Base-by-base conservation (phyloP, 1,140 invertebrate species). In the Magallana ariakensis region DNA sequence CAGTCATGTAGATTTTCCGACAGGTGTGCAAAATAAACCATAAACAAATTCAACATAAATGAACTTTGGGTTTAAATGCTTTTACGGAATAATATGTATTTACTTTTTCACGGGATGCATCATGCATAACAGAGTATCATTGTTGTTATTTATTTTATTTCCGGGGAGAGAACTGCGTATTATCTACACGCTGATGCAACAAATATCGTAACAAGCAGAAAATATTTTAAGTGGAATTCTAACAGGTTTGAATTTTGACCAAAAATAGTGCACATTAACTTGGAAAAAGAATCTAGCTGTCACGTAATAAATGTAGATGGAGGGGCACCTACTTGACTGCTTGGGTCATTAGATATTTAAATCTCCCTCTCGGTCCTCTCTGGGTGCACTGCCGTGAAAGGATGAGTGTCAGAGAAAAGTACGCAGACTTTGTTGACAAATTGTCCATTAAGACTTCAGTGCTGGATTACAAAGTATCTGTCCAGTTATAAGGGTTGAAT, bases 331-430 rank as follows among this genome's bases (percentile, higher is more conserved):
- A 75, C 1, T 33, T 13, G 66, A 26, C 33, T 3, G 22, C 3
- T 11, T 13, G 33, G 22, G 9, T 75, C 66, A 75, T 75, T 75
- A 33, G 15, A 75, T 75, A 75, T 75, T 75, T 26, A 75, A 75
- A 75, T 75, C 33, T 75, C 22, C 11, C 22, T n/a, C 66, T 26
- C 22, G 22, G 19, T 15, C 5, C 58, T 62, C 33, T 15, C 9
- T 75, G 66, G 66, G 66, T 75, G 66, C 33, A 19, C 9, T 8
- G 7, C 6, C 66, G 66, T 75, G 22, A 10, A 0, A 75, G 6
- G 66, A 26, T 13, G 22, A 19, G 7, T 75, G 66, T 75, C 66
- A 11, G 66, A 75, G 8, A 16, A n/a, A 62, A 62, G 19, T 62
- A n/a, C 8, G 58, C 22, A 75, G 11, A 26, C 19, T 62, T 11